These are phyloP conservation scores for Xiphorhynchus erythropygius DNA, from an alignment of 2,797 vertebrate species.

Conservation along the genomic window DNA sequence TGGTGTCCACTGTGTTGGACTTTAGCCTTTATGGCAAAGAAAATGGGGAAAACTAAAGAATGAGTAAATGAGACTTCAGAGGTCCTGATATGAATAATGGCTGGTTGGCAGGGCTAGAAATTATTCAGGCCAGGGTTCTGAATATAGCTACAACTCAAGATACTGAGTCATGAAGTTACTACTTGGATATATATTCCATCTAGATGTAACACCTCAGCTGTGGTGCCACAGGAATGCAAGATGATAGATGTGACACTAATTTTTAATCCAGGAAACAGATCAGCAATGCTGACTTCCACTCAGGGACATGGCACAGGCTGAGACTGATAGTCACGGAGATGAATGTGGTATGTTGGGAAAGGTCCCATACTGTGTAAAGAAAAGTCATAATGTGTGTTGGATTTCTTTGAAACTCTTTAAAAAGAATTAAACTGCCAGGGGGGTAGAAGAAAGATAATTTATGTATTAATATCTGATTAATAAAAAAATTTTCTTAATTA, in stretches of 20 bases:
- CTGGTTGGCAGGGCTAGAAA: neutral
- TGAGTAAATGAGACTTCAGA: neutral
- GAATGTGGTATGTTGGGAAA: neutral
- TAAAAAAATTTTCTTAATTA: neutral
- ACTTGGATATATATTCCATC: neutral
- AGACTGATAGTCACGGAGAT: neutral
- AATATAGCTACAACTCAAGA: neutral
- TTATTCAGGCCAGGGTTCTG: neutral
- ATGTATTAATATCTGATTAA: neutral
- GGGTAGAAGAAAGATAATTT: neutral
- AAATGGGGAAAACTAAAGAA: neutral
- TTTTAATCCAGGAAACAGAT: conserved; percentile 6
- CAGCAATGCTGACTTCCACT: neutral
- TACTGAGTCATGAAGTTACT: neutral
- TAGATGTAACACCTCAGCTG: neutral
- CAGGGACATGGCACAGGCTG: neutral
- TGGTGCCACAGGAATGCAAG: neutral
- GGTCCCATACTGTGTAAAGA: neutral
- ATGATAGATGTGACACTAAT: neutral
- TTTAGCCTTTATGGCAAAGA: neutral
- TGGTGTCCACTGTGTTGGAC: neutral
- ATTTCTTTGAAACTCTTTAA: neutral
- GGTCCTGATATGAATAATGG: neutral
- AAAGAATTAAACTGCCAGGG: neutral
- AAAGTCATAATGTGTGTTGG: neutral